These are phyloP conservation scores for Palloptera scutellata DNA, from an alignment of 2,888 invertebrate genomes.

Conservation along the genomic window DNA sequence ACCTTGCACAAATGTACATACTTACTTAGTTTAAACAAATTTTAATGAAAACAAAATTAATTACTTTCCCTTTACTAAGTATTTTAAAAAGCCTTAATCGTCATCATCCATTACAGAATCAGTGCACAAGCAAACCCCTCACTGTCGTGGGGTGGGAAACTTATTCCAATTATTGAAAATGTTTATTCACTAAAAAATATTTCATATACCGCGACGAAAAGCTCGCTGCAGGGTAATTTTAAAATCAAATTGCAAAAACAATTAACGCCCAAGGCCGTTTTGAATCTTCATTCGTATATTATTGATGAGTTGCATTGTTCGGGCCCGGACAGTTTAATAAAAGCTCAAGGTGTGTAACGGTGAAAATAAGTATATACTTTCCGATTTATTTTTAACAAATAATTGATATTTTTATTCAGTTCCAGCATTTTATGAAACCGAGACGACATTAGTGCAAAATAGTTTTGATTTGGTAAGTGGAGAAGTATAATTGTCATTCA, in stretches of 20 bases:
- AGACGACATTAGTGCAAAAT: background rate
- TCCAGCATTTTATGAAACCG: slow-evolving; percentile 12
- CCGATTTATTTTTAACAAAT: background rate
- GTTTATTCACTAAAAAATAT: slow-evolving; percentile 47
- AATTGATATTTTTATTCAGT: slow-evolving; percentile 9
- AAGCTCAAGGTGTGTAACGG: slow-evolving; percentile 52
- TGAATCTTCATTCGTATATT: slow-evolving; percentile 50
- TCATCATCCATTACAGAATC: slow-evolving; percentile 44
- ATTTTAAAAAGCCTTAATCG: too few species aligned
- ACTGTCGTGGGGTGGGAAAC: slow-evolving; percentile 58
- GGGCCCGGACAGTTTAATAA: slow-evolving; percentile 47
- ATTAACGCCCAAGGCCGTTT: slow-evolving; percentile 35
- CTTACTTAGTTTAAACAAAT: background rate
- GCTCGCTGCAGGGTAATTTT: slow-evolving; percentile 40
- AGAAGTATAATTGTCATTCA: background rate
- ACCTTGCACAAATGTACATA: background rate
- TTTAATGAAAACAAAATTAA: too few species aligned
- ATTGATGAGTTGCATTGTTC: slow-evolving; percentile 51
- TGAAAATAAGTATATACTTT: slow-evolving; percentile 30
- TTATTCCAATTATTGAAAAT: slow-evolving; percentile 46
- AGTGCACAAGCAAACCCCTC: slow-evolving; percentile 55
- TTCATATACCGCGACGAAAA: slow-evolving; percentile 30
- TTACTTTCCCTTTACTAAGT: too few species aligned
- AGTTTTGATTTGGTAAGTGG: slow-evolving; percentile 31
- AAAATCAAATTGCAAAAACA: slow-evolving; percentile 36